Evolutionary conservation across 2,113 vertebrate species (phyloP), one percentile per base, ranked within the genome.

Genomic region (Heloderma charlesbogerti): DNA sequence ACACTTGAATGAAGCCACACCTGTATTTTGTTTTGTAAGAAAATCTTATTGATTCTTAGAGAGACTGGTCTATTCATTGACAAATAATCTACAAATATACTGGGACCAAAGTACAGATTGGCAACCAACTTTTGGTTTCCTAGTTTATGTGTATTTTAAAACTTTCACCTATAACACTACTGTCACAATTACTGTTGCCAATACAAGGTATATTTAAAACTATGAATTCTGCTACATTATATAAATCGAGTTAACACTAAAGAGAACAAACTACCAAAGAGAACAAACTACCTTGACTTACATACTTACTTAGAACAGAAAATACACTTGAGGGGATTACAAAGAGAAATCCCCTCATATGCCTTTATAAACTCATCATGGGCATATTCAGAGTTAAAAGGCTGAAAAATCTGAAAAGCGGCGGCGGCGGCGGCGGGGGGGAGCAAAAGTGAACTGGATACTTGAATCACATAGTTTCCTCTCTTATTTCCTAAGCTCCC

Each of bases 401-500:
- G 18, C 2, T 27, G 84, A 92, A 34, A 57, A 51, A 82, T 40
- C 1, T n/a, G 54, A 78, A 84, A 85, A 31, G 22, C n/a, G n/a
- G n/a, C n/a, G n/a, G n/a, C n/a, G n/a, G n/a, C n/a, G n/a, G n/a
- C n/a, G 6, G 54, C n/a, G 60, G 4, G 45, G 25, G n/a, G 34
- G 0, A 15, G 34, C 34, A 1, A 54, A 75, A 3, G 81, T 22
- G 10, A 75, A 72, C 81, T n/a, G 12, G 88, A 10, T 4, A 25
- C 66, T 57, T n/a, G 66, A 60, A 43, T 10, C 7, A 88, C 89
- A 85, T 71, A 5, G 74, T 27, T 66, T 75, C 79, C 88, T 25
- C 37, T 86, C 89, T 89, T 78, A 77, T 45, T 88, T 88, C 90
- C 92, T 84, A 54, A 80, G 91, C 88, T 89, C 85, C 71, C 71